A percentile compares a stretch with the other conserved stretches of the same genome.
phyloP scores from a whole-genome alignment of 2,113 vertebrate genomes.

The Hemibagrus wyckioides region DNA sequence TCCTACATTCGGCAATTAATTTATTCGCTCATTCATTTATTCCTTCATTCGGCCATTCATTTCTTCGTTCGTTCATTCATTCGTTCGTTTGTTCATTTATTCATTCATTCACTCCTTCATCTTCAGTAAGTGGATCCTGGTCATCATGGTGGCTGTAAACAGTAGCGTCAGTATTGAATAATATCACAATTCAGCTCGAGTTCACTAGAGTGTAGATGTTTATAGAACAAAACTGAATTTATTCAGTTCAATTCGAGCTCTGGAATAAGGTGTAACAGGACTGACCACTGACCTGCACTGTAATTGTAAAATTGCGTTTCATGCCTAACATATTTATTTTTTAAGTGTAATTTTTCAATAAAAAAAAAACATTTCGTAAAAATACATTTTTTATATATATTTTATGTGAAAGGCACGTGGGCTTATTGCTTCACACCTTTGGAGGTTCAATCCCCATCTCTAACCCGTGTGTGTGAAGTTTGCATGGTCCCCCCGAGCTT shows the following conservation, averaged over 20 bases:
- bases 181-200: neutral
- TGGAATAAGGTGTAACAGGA: neutral
- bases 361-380: too few relatives aligned
- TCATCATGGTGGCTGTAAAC: neutral
- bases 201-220: conserved; percentile 5
- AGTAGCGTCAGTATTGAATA: neutral
- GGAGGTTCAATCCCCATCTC: too few relatives aligned
- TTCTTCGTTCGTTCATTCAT: too few relatives aligned
- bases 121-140: neutral
- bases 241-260: conserved; percentile 38
- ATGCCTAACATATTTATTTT: neutral
- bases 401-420: too few relatives aligned
- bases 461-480: too few relatives aligned
- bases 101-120: neutral
- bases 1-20: too few relatives aligned
- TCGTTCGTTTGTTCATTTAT: neutral
- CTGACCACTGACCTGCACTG: neutral
- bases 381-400: too few relatives aligned
- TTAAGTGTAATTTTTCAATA: neutral
- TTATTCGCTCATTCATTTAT: too few relatives aligned
- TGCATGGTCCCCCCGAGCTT: too few relatives aligned
- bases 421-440: too few relatives aligned
- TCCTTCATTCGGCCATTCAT: too few relatives aligned
- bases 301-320: neutral
- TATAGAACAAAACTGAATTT: conserved; percentile 59